Evolutionary conservation across 2,888 invertebrate species (phyloP).

Genomic region (Leucania comma): DNA sequence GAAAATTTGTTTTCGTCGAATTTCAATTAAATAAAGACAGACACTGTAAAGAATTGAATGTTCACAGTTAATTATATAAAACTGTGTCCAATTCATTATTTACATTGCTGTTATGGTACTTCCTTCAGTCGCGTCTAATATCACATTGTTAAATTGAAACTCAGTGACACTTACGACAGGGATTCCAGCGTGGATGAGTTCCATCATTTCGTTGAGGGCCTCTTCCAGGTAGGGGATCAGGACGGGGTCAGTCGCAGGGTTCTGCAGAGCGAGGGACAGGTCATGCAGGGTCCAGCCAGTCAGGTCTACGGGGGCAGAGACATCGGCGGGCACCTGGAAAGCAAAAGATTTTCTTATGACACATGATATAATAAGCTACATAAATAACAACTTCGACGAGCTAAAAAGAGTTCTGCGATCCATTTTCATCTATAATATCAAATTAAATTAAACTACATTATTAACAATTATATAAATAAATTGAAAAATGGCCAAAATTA

Average conservation of each 20-base stretch:
- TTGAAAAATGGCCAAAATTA: too few species aligned
- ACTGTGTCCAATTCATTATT: background rate
- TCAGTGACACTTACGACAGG: constrained; percentile 72
- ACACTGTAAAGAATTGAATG: background rate
- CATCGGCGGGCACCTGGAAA: constrained; percentile 62
- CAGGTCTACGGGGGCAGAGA: constrained; percentile 67
- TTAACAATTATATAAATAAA: too few species aligned
- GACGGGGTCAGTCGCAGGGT: constrained; percentile 72
- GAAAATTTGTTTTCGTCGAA: background rate
- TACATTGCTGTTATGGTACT: background rate
- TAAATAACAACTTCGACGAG: too few species aligned
- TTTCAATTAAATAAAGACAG: background rate
- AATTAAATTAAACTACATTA: too few species aligned
- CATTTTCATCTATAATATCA: too few species aligned
- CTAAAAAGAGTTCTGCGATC: too few species aligned
- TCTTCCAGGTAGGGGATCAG: constrained; percentile 73
- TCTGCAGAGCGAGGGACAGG: constrained; percentile 71
- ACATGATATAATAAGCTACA: background rate
- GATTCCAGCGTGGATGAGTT: constrained; percentile 69
- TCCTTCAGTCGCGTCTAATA: too few species aligned
- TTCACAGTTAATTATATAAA: background rate
- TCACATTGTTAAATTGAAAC: too few species aligned
- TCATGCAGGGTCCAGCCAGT: constrained; percentile 74
- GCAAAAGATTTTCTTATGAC: background rate
- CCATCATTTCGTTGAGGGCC: constrained; percentile 77